phyloP scores from a whole-genome alignment of 2,113 vertebrate species.

The Opisthocomus hoazin region DNA sequence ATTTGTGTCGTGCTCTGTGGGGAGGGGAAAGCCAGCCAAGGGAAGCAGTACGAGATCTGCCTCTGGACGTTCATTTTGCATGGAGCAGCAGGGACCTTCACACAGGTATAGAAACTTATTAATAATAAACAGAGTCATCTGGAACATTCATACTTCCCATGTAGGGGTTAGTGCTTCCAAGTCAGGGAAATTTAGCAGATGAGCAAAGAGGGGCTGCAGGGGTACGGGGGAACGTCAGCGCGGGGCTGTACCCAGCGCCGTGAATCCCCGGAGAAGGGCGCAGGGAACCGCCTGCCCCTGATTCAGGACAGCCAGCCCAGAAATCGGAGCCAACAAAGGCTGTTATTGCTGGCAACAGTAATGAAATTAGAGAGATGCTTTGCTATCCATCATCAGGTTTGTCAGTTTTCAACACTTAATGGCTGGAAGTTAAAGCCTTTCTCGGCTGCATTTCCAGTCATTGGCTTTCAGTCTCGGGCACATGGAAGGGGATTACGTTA shows the following conservation, averaged over 20 bases:
- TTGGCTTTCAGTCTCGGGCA: not conserved
- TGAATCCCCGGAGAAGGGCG: not conserved
- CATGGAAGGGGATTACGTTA: not conserved
- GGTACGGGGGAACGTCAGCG: accelerated
- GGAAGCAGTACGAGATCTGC: not conserved
- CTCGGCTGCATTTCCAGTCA: not conserved
- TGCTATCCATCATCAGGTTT: conserved; percentile 29
- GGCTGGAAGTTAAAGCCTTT: not conserved
- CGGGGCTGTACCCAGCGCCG: not conserved
- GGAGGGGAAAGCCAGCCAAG: not conserved
- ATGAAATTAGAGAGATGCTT: conserved; percentile 30
- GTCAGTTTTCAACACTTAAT: not conserved
- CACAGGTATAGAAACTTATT: not conserved
- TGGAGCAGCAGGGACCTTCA: conserved; percentile 2
- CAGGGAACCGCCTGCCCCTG: not conserved
- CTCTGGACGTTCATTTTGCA: not conserved
- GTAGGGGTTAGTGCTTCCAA: not conserved
- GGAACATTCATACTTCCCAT: not conserved
- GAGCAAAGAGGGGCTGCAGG: not conserved
- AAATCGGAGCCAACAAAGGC: not conserved
- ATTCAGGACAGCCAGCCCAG: not conserved
- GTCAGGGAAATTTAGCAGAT: not conserved
- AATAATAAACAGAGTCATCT: not conserved
- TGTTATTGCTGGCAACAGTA: not conserved
- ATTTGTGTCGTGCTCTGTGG: not conserved